Evolutionary conservation across 1,140 invertebrate species (phyloP).

Genomic region (Gryllus bimaculatus): DNA sequence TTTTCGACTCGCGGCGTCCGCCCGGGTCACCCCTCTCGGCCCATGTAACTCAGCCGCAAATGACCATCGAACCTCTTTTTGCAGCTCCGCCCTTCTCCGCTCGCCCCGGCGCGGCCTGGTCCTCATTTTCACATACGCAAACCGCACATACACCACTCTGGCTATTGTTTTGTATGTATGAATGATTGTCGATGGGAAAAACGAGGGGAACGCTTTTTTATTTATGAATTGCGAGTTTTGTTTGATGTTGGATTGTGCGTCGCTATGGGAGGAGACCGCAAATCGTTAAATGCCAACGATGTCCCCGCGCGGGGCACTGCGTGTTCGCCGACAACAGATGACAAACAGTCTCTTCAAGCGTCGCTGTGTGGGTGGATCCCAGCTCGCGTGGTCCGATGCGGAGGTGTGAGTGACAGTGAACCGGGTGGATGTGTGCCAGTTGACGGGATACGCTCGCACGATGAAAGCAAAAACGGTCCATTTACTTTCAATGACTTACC

Average conservation of each 20-base stretch:
- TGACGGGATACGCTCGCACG: not conserved
- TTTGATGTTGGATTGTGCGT: not conserved
- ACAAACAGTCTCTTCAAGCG: not conserved
- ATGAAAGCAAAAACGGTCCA: not conserved
- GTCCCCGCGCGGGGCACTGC: not conserved
- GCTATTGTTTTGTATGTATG: not conserved
- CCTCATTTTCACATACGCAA: not conserved
- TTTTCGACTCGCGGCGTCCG: too few species aligned
- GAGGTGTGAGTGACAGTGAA: not conserved
- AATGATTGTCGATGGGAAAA: not conserved
- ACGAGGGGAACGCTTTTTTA: not conserved
- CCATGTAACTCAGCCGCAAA: too few species aligned
- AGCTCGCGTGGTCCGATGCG: not conserved
- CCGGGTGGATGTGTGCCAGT: not conserved
- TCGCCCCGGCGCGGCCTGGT: too few species aligned
- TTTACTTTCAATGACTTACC: not conserved
- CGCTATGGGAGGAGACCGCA: not conserved
- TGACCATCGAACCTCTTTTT: too few species aligned
- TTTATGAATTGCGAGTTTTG: not conserved
- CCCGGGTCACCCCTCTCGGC: too few species aligned
- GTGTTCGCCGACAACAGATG: not conserved
- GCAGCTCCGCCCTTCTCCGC: too few species aligned
- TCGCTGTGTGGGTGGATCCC: not conserved
- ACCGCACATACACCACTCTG: not conserved
- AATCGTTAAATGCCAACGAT: not conserved